Conservation (phyloP, 2,113 vertebrate genomes). For the Atrichornis clamosus region DNA sequence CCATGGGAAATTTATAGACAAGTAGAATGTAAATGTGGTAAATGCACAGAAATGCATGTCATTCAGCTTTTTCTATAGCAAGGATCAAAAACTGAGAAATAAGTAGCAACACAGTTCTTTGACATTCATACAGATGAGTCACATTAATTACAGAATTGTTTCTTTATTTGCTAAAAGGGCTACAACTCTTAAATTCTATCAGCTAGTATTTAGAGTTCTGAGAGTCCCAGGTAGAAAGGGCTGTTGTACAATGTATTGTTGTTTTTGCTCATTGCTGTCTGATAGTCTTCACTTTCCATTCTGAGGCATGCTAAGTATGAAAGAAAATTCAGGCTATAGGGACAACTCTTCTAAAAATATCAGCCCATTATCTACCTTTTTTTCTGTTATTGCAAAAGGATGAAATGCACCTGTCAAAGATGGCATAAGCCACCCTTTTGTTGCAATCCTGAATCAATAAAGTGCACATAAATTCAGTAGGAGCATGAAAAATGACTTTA, state of each 20-base stretch:
- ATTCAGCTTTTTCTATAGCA: slow-evolving; percentile 4
- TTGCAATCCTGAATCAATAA: neutral
- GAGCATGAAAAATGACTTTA: neutral
- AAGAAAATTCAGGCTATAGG: neutral
- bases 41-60: neutral
- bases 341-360: neutral
- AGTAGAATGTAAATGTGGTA: neutral
- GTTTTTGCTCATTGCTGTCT: neutral
- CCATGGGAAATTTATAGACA: neutral
- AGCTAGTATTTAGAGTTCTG: neutral
- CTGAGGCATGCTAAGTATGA: neutral
- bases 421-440: neutral
- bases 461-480: neutral
- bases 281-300: neutral
- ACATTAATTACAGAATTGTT: slow-evolving; percentile 47
- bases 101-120: slow-evolving; percentile 18
- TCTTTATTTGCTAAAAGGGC: neutral
- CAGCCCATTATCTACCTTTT: neutral
- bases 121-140: neutral
- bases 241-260: neutral
- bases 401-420: neutral
- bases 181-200: slow-evolving; percentile 5
- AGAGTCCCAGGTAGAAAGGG: neutral
- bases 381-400: neutral
- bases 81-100: slow-evolving; percentile 27